phyloP scores from a whole-genome alignment of 2,113 vertebrate genomes.

The Carassius gibelio region DNA sequence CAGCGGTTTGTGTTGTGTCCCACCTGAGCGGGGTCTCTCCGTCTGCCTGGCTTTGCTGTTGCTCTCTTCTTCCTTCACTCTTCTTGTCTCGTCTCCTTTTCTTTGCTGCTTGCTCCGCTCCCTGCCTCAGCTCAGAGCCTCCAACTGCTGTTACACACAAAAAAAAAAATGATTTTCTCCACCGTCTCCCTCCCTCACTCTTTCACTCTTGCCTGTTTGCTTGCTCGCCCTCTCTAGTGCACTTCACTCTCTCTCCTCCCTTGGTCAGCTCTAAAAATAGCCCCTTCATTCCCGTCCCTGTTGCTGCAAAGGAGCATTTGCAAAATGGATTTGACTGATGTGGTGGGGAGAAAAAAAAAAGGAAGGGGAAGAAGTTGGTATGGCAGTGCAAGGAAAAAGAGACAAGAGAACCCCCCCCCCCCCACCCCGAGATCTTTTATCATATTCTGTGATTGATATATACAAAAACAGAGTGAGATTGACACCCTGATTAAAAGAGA shows the following conservation, averaged over 20 bases:
- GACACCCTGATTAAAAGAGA: not conserved
- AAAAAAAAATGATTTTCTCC: constrained; percentile 36
- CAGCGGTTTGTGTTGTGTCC: not conserved
- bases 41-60: constrained; percentile 33
- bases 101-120: constrained; percentile 26
- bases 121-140: constrained; percentile 44
- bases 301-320: constrained; percentile 49
- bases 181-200: constrained; percentile 1
- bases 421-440: not conserved
- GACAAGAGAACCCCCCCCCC: not conserved
- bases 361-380: not conserved
- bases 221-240: constrained; percentile 18
- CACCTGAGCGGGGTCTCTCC: constrained; percentile 42
- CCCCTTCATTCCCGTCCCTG: constrained; percentile 46
- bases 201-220: constrained; percentile 29
- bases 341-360: constrained; percentile 7
- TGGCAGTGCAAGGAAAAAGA: not conserved
- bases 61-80: constrained; percentile 36
- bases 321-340: constrained; percentile 56
- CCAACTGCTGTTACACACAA: constrained; percentile 47
- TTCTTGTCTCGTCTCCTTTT: constrained; percentile 20
- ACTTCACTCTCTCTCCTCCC: constrained; percentile 31
- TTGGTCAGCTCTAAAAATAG: constrained; percentile 56
- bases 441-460: not conserved
- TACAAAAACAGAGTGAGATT: not conserved